Evolutionary conservation across 2,797 vertebrate genomes (phyloP).

Genomic region (Oreochromis grahami): DNA sequence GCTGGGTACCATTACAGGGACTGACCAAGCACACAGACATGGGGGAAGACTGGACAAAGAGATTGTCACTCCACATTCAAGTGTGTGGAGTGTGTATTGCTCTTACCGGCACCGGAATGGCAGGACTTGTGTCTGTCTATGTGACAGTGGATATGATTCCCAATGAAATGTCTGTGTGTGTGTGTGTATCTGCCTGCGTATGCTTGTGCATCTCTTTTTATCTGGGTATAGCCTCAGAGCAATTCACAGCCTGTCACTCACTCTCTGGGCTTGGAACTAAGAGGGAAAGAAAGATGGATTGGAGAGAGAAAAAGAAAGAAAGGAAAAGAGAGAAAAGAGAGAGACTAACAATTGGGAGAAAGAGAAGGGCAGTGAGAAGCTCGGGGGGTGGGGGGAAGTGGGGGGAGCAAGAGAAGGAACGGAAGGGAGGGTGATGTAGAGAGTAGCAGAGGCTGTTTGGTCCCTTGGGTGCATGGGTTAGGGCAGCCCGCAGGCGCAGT

Average conservation of each 20-base stretch:
- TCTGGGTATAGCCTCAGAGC: slow-evolving; percentile 73
- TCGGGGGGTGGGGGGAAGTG: slow-evolving; percentile 40
- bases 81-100: slow-evolving; percentile 53
- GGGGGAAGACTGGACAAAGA: slow-evolving; percentile 55
- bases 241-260: slow-evolving; percentile 77
- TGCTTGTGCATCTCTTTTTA: slow-evolving; percentile 42
- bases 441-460: slow-evolving; percentile 55
- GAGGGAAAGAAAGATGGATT: slow-evolving; percentile 29
- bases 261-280: slow-evolving; percentile 58
- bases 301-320: slow-evolving; percentile 8
- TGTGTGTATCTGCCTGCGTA: not conserved
- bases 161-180: slow-evolving; percentile 21
- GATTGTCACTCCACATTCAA: slow-evolving; percentile 60
- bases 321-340: slow-evolving; percentile 7
- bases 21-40: slow-evolving; percentile 57
- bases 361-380: slow-evolving; percentile 38
- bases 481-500: slow-evolving; percentile 71
- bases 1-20: slow-evolving; percentile 54
- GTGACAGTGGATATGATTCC: slow-evolving; percentile 64
- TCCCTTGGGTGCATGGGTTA: slow-evolving; percentile 62
- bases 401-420: slow-evolving; percentile 37
- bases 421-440: slow-evolving; percentile 25
- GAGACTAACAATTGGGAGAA: slow-evolving; percentile 46
- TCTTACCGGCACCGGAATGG: slow-evolving; percentile 38
- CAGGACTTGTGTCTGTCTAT: slow-evolving; percentile 55